Conservation (phyloP, 2,797 vertebrate species). For the Urosaurus nigricauda region DNA sequence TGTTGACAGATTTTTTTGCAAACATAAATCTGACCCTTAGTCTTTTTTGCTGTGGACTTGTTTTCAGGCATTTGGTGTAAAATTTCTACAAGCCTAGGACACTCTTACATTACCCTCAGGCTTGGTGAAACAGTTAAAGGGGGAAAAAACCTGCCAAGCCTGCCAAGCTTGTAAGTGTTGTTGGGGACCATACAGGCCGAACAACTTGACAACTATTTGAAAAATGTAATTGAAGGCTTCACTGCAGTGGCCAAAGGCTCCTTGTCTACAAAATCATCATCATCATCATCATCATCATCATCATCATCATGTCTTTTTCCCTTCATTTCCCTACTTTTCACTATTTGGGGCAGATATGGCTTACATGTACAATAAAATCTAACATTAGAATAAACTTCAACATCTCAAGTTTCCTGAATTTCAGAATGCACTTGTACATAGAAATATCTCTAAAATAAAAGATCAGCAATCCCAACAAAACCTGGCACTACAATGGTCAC, state of each 20-base stretch:
- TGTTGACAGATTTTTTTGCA: no score
- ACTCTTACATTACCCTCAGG: not conserved
- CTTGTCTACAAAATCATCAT: not conserved
- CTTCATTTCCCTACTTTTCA: not conserved
- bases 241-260: not conserved
- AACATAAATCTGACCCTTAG: no score
- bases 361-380: not conserved
- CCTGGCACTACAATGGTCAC: not conserved
- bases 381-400: not conserved
- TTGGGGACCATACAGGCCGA: not conserved
- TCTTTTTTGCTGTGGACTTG: no score
- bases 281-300: no score
- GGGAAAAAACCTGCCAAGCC: slow-evolving; percentile 3
- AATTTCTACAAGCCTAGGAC: not conserved
- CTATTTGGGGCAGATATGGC: not conserved
- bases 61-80: not conserved
- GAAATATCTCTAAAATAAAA: not conserved
- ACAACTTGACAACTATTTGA: slow-evolving; percentile 24
- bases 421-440: not conserved
- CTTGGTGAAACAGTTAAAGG: not conserved
- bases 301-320: not conserved
- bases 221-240: slow-evolving; percentile 30
- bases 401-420: not conserved
- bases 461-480: not conserved
- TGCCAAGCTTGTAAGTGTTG: slow-evolving; percentile 9